These are phyloP conservation scores for Hoplias malabaricus DNA, from an alignment of 2,113 vertebrate genomes.

Conservation along the genomic window DNA sequence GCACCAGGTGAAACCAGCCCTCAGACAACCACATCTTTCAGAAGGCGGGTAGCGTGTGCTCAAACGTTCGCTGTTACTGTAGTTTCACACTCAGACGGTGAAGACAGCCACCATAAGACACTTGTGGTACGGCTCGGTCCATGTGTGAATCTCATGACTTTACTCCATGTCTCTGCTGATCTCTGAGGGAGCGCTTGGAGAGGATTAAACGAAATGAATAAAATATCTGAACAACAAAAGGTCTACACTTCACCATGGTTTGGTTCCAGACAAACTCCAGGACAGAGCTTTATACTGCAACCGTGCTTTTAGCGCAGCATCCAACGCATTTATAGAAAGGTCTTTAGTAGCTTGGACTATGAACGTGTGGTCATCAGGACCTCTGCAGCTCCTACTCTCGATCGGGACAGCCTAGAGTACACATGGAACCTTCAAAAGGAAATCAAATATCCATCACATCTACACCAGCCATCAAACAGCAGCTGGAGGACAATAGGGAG, in stretches of 20 bases:
- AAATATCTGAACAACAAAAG: background rate
- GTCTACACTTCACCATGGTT: background rate
- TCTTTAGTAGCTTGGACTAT: conserved; percentile 6
- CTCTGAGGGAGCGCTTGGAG: background rate
- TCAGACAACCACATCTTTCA: background rate
- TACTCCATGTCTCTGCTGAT: conserved; percentile 24
- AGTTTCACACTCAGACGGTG: background rate
- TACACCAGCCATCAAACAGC: conserved; percentile 18
- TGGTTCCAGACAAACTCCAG: background rate
- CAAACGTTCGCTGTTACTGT: background rate
- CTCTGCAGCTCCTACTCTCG: conserved; percentile 8
- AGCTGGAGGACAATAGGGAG: conserved; percentile 15
- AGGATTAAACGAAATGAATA: background rate
- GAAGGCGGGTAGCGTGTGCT: background rate
- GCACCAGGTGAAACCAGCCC: background rate
- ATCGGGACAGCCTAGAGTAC: background rate
- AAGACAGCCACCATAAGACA: conserved; percentile 20
- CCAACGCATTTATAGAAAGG: background rate
- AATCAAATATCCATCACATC: background rate
- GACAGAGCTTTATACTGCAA: background rate
- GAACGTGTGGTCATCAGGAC: background rate
- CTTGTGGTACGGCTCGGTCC: conserved; percentile 22
- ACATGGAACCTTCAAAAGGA: conserved; percentile 1
- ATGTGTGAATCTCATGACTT: background rate
- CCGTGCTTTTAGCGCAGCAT: background rate